Base-by-base conservation (phyloP, 2,888 invertebrate species). In the Lampropteryx suffumata region DNA sequence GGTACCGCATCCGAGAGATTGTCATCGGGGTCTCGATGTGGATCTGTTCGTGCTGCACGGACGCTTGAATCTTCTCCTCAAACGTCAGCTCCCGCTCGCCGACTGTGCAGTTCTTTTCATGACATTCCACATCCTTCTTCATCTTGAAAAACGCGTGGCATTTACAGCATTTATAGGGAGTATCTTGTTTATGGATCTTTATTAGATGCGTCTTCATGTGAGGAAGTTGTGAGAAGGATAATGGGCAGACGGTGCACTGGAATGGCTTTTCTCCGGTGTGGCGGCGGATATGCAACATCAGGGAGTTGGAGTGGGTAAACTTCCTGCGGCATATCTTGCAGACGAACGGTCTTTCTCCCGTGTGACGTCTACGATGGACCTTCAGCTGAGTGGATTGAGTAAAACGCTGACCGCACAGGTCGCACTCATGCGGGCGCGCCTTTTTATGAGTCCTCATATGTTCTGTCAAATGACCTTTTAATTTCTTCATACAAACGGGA, bases 201-300 rank as follows among this genome's bases (percentile, higher is more conserved):
- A 93, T 92, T 96, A 97, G 96, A 76, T 97, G 97, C 55, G 96
- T 95, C 80, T 97, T 97, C 80, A 97, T 92, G 71, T 97, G 97
- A 0, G 97, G 96, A 48, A 97, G 79, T 73, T 97, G 97, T 0
- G 95, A 94, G 76, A 96, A 96, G 0, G 94, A 93, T 28, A 93
- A 91, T 28, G 93, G 93, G 69, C 96, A 96, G 64, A 94, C 83
- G 9, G 92, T 86, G 70, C 94, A 95, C 11, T 69, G 91, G 74
- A 96, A 96, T 0, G 97, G 97, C 65, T 96, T 95, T 75, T 97
- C 97, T 0, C 97, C 97, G 0, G 96, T 96, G 71, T 96, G 96
- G 9, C 95, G 91, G 33, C 96, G 90, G 7, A 95, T 94, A 76
- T 97, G 97, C 41, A 97, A 88, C 84, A 96, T 96, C 4, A 97